Base-by-base conservation (phyloP, 2,113 vertebrate genomes). In the Datnioides undecimradiatus region DNA sequence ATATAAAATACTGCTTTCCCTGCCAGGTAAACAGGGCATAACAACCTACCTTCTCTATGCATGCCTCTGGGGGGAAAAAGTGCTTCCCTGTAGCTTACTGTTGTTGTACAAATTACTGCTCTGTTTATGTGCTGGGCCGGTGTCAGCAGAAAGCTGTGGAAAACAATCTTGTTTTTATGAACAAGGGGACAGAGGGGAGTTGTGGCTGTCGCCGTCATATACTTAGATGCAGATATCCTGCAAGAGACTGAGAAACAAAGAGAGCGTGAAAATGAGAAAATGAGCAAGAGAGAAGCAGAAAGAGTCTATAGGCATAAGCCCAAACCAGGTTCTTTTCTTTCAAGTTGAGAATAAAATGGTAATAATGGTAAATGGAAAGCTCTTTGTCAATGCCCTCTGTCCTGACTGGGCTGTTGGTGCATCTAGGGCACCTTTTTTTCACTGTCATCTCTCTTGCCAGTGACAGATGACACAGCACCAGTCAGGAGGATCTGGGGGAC, bases 71-170 rank as follows among this genome's bases (percentile, higher is more conserved):
- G 88, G 92, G 88, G 62, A 68, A 79, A 77, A 84, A 79, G 78
- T 46, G 72, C 80, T 89, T 85, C 88, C 88, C 86, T 60, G 69
- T 91, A 91, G 90, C 90, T 92, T 80, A 90, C 90, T 84, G 86
- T 91, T 90, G 92, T 93, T 90, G 88, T 87, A 94, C 91, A 94
- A 94, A 95, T 94, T 91, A 94, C 83, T 77, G 86, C 86, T 90
- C 76, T 90, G 92, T 94, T 95, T 93, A 92, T 91, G 88, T 90
- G 89, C 76, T 21, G 65, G 84, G 90, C 69, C 82, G 1, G 60
- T 87, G 88, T 93, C 91, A 92, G 93, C 93, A 83, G 74, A 94
- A 91, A 87, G 80, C 84, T 74, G 73, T 27, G 12, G 71, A 91
- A 91, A 92, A 91, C 88, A 89, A 91, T 91, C 83, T 90, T 0